Evolutionary conservation across 1,140 invertebrate species (phyloP).

Genomic region (Ceratina australensis): DNA sequence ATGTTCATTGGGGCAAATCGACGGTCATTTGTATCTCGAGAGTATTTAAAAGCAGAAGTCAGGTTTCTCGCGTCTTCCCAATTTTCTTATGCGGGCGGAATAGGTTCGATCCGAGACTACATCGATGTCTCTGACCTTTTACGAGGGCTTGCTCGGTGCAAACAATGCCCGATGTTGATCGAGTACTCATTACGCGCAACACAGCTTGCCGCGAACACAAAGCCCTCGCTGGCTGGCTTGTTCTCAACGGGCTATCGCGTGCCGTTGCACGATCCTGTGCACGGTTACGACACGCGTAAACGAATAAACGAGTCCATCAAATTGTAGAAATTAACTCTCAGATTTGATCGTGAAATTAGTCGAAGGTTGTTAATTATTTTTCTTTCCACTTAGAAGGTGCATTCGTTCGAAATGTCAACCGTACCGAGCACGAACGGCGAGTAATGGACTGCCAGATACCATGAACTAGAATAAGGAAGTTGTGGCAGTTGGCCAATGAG

Average conservation of each 20-base stretch:
- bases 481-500: constrained; percentile 19
- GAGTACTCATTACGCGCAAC: constrained; percentile 21
- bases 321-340: too few relatives aligned
- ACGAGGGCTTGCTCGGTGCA: neutral
- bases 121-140: constrained; percentile 27
- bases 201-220: constrained; percentile 6
- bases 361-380: too few relatives aligned
- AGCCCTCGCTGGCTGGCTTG: neutral
- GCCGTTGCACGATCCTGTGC: constrained; percentile 1
- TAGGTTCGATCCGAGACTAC: neutral
- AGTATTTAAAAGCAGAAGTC: neutral
- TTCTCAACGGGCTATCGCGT: neutral
- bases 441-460: constrained; percentile 6
- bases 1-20: neutral
- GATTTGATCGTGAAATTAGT: too few relatives aligned
- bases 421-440: neutral
- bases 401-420: neutral
- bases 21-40: too few relatives aligned
- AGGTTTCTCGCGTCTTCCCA: neutral
- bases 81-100: neutral
- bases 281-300: neutral
- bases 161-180: constrained; percentile 34
- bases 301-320: too few relatives aligned
- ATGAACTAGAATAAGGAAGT: neutral
- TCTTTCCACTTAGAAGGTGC: neutral